Percentiles rank a stretch among this genome's conserved stretches.
phyloP scores from a whole-genome alignment of 2,797 vertebrate species.

The Aldrovandia affinis region DNA sequence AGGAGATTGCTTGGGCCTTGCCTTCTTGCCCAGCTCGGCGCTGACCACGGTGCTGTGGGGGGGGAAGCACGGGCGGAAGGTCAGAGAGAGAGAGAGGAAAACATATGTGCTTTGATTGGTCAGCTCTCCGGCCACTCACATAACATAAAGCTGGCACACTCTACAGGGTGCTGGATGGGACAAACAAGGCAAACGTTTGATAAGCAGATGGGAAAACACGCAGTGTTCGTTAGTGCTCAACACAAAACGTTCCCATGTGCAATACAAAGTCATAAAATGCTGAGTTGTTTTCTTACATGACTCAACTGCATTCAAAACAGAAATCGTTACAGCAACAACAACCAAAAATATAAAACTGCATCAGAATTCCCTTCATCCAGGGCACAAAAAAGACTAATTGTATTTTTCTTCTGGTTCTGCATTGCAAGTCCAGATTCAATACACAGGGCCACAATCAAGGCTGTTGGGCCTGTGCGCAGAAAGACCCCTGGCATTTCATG shows the following conservation, averaged over 20 bases:
- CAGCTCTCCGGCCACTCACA: constrained; percentile 75
- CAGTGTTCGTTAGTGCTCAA: neutral
- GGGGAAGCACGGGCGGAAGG: constrained; percentile 64
- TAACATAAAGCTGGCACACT: constrained; percentile 48
- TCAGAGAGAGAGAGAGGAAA: constrained; percentile 63
- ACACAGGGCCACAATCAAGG: neutral
- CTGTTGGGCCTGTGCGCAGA: neutral
- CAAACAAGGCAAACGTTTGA: neutral
- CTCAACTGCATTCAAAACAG: neutral
- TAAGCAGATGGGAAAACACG: neutral
- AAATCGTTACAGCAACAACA: neutral
- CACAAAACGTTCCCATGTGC: neutral
- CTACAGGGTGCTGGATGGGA: neutral
- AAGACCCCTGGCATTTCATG: neutral
- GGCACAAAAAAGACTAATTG: neutral
- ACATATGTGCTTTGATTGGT: constrained; percentile 77
- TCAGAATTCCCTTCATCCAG: neutral
- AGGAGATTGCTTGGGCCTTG: constrained; percentile 34
- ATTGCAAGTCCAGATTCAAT: neutral
- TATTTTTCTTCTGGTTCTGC: neutral
- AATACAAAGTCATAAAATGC: neutral
- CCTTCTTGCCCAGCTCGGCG: constrained; percentile 44
- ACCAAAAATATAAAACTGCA: neutral
- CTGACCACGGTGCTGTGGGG: constrained; percentile 67
- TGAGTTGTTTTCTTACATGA: neutral